Evolutionary conservation across 2,113 vertebrate genomes (phyloP).

Genomic region (Muntiacus reevesi): DNA sequence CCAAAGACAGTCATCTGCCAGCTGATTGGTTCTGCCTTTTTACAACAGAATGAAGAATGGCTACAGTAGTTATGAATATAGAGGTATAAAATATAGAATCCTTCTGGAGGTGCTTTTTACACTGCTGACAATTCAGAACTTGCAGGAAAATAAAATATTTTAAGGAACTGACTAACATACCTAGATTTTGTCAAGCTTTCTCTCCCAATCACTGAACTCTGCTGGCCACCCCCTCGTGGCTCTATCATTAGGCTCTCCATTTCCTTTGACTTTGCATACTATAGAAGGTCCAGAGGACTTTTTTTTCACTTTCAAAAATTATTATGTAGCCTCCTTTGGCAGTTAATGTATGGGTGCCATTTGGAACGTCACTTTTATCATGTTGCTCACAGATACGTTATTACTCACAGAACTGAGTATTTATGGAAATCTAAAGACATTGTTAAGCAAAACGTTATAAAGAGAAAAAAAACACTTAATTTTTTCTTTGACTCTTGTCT

Average conservation of each 20-base stretch:
- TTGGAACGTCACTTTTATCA: conserved; percentile 71
- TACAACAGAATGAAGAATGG: background rate
- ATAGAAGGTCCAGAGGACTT: conserved; percentile 40
- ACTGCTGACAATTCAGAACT: background rate
- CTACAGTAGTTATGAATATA: background rate
- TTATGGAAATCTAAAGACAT: conserved; percentile 73
- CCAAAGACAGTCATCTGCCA: background rate
- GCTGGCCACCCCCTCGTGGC: background rate
- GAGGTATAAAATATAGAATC: background rate
- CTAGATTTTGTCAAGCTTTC: conserved; percentile 3
- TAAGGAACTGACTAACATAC: background rate
- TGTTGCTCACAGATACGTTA: conserved; percentile 78
- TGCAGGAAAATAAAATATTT: conserved; percentile 14
- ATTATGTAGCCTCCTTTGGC: conserved; percentile 67
- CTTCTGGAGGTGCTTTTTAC: background rate
- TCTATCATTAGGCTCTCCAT: background rate
- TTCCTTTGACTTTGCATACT: conserved; percentile 34
- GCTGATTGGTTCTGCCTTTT: conserved; percentile 32
- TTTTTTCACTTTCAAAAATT: conserved; percentile 67
- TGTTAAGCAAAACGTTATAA: conserved; percentile 73
- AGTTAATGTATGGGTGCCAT: conserved; percentile 75
- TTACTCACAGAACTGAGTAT: conserved; percentile 73
- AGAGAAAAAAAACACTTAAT: conserved; percentile 45
- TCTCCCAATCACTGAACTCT: conserved; percentile 1
- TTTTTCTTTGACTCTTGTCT: conserved; percentile 35